phyloP scores from a whole-genome alignment of 2,113 vertebrate genomes.

The Cochlearius cochlearius region DNA sequence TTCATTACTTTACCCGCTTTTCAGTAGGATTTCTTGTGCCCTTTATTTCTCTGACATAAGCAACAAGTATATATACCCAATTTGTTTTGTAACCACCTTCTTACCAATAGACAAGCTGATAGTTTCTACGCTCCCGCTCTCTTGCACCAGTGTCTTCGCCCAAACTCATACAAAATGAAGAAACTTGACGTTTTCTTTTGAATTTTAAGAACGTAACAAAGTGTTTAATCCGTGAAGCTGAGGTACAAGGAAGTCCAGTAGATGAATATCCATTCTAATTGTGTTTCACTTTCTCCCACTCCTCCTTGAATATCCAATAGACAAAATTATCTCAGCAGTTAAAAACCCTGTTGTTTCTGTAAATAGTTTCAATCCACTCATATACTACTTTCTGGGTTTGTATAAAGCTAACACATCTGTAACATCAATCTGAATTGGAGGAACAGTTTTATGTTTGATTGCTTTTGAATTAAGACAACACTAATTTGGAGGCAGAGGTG shows the following conservation, averaged over 20 bases:
- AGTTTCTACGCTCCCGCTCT: background rate
- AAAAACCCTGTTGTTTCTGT: background rate
- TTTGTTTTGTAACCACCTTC: background rate
- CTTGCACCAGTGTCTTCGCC: background rate
- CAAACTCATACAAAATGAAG: background rate
- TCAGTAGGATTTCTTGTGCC: background rate
- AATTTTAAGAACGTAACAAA: background rate
- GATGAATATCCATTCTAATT: background rate
- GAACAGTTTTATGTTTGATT: background rate
- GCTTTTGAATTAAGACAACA: background rate
- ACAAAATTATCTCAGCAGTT: background rate
- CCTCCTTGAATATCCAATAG: background rate
- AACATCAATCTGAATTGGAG: background rate
- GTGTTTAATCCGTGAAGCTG: background rate
- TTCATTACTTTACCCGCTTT: background rate
- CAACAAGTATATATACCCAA: background rate
- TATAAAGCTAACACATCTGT: background rate
- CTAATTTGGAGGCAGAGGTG: background rate
- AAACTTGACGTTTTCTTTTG: background rate
- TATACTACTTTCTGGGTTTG: background rate
- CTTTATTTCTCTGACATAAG: background rate
- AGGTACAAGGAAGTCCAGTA: background rate
- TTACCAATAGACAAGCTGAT: background rate
- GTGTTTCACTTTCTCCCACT: background rate
- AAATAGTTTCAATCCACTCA: background rate